A percentile compares a stretch with the other conserved stretches of the same genome.
Evolutionary conservation across 2,888 invertebrate species (phyloP).

Genomic region (Oegoconia quadripuncta): DNA sequence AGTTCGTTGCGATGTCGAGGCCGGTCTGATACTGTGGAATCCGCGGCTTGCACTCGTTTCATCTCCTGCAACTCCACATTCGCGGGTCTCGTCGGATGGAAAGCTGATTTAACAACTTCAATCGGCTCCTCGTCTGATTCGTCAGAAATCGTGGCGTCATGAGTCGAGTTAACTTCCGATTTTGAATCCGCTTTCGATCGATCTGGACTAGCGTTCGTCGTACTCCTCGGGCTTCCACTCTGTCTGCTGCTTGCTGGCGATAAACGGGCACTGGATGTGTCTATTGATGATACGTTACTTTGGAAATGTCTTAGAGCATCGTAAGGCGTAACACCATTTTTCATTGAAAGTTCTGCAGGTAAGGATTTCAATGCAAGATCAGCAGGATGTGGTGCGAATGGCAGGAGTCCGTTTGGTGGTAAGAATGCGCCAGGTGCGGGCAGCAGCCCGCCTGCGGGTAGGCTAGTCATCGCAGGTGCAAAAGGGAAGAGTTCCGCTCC

Average conservation of each 20-base stretch:
- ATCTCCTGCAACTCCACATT: conserved; percentile 77
- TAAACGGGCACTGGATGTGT: conserved; percentile 67
- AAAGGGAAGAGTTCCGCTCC: conserved; percentile 69
- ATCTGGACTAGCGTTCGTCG: conserved; percentile 63
- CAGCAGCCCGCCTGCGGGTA: conserved; percentile 71
- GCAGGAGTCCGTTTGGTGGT: conserved; percentile 74
- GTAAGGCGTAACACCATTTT: conserved; percentile 80
- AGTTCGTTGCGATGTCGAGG: conserved; percentile 72
- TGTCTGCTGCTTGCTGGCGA: conserved; percentile 79
- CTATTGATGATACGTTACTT: conserved; percentile 67
- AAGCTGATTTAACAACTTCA: conserved; percentile 87
- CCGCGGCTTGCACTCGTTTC: conserved; percentile 77
- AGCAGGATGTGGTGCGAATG: conserved; percentile 76
- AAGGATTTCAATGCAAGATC: conserved; percentile 67
- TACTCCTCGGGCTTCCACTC: conserved; percentile 74
- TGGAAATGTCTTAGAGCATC: conserved; percentile 72
- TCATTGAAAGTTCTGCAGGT: conserved; percentile 70
- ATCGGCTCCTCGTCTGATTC: conserved; percentile 86
- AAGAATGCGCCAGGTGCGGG: conserved; percentile 79
- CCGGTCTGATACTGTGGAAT: conserved; percentile 78
- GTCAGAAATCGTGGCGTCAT: conserved; percentile 80
- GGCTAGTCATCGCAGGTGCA: conserved; percentile 59
- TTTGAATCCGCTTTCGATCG: conserved; percentile 77
- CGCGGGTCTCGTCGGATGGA: conserved; percentile 82
- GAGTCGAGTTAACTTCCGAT: conserved; percentile 81